Percentiles rank a stretch among this genome's conserved stretches.
Conservation (phyloP, 2,888 invertebrate genomes). For the Ormia ochracea region DNA sequence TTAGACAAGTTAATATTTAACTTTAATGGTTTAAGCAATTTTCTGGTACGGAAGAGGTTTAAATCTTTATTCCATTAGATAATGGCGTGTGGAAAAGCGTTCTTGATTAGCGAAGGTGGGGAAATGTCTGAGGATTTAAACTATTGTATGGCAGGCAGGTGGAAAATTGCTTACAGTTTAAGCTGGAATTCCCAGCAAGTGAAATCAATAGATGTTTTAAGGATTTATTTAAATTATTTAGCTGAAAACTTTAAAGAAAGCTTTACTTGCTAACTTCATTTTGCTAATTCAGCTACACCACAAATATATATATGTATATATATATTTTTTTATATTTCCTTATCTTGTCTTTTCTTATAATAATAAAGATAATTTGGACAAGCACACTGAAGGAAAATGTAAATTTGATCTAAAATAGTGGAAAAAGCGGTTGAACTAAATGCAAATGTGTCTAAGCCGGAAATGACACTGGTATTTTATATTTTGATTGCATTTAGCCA, state of each 20-base stretch:
- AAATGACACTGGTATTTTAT: constrained; percentile 59
- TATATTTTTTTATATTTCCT: constrained; percentile 8
- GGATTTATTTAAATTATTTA: neutral
- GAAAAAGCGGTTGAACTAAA: constrained; percentile 39
- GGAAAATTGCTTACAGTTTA: constrained; percentile 37
- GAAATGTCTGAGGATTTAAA: neutral
- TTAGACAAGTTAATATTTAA: constrained; percentile 42
- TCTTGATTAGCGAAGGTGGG: neutral
- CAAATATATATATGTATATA: neutral
- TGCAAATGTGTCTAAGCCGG: constrained; percentile 61
- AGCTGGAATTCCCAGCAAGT: neutral
- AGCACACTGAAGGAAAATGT: neutral
- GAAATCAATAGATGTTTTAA: neutral
- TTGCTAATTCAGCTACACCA: neutral
- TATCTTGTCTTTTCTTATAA: neutral
- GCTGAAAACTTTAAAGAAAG: neutral
- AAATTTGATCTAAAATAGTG: constrained; percentile 2
- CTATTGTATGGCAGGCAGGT: too few relatives aligned
- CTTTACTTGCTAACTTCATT: neutral
- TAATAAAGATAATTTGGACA: neutral
- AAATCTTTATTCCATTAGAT: neutral
- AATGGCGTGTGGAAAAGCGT: neutral
- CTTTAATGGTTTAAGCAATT: constrained; percentile 22
- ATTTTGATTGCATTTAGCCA: constrained; percentile 54
- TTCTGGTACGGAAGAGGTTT: neutral